phyloP scores from a whole-genome alignment of 2,113 vertebrate species.

The Chamaetylas fuelleborni region DNA sequence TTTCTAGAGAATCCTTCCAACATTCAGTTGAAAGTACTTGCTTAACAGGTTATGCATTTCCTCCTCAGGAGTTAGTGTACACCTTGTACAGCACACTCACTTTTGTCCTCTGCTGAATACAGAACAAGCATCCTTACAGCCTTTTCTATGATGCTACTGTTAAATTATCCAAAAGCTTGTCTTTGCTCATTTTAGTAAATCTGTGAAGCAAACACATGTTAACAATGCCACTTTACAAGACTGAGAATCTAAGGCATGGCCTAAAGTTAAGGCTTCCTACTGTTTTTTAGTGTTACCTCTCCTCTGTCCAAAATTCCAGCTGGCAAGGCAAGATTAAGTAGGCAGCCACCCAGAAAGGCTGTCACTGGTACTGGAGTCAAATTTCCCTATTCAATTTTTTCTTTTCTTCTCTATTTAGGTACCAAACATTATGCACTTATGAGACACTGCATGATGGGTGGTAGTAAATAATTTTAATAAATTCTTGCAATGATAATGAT shows the following conservation, averaged over 20 bases:
- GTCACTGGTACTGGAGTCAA: not conserved
- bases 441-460: not conserved
- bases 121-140: not conserved
- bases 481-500: constrained; percentile 27
- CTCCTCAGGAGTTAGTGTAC: not conserved
- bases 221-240: not conserved
- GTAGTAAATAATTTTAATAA: constrained; percentile 48
- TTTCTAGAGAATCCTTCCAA: not conserved
- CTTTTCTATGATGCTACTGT: not conserved
- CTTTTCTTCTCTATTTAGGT: not conserved
- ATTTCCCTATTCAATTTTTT: not conserved
- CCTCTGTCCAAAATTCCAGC: not conserved
- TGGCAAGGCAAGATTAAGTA: not conserved
- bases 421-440: not conserved
- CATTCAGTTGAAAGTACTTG: not conserved
- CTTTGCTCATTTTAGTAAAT: not conserved
- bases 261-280: not conserved
- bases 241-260: not conserved
- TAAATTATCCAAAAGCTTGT: not conserved
- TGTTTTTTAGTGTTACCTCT: not conserved
- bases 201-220: not conserved
- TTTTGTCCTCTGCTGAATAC: not conserved
- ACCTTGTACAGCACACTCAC: not conserved
- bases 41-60: not conserved
- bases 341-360: not conserved